phyloP scores from a whole-genome alignment of 2,113 vertebrate species.

The Phocoena sinus region DNA sequence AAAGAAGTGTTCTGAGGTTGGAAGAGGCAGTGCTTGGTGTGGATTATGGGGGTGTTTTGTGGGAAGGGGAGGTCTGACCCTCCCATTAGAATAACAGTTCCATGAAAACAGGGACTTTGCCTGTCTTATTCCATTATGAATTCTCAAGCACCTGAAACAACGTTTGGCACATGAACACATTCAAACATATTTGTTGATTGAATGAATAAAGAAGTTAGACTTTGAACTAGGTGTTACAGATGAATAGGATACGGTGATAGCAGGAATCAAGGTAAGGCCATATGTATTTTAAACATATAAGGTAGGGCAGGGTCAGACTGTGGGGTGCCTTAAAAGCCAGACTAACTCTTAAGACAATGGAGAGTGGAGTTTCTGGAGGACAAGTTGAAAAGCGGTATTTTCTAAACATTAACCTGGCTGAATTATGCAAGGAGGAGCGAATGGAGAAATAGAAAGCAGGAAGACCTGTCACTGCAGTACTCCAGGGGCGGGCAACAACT shows the following conservation, averaged over 20 bases:
- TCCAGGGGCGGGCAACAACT: neutral
- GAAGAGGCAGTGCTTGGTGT: neutral
- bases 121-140: neutral
- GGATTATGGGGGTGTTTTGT: neutral
- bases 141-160: neutral
- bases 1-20: neutral
- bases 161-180: neutral
- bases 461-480: neutral
- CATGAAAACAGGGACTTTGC: neutral
- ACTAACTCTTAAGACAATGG: neutral
- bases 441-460: neutral
- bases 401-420: neutral
- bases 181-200: neutral
- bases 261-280: neutral
- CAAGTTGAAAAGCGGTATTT: neutral
- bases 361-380: neutral
- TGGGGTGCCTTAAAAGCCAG: neutral
- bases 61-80: neutral
- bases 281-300: neutral
- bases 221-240: conserved; percentile 5
- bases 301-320: neutral
- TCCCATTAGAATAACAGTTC: neutral
- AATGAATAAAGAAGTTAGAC: conserved; percentile 7
- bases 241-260: neutral
- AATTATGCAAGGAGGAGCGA: neutral